Base-by-base conservation (phyloP, 2,888 invertebrate genomes). In the Parapristionchus giblindavisi region DNA sequence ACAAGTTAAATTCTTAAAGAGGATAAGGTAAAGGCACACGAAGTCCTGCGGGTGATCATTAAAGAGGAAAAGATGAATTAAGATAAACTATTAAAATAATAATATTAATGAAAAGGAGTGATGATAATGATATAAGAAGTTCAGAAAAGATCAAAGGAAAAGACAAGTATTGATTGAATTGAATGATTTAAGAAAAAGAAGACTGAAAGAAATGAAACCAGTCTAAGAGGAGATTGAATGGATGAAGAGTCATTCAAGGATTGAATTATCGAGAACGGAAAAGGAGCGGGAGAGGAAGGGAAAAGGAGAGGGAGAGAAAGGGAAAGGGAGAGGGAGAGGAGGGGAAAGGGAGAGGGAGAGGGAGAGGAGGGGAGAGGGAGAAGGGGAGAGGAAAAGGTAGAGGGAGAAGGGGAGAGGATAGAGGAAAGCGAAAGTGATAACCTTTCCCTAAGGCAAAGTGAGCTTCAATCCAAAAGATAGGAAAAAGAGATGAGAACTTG, bases 41-140 rank as follows among this genome's bases (percentile, higher is more conserved):
- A n/a, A n/a, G n/a, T n/a, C n/a, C n/a, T n/a, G n/a, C n/a, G n/a
- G 43, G 52, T 36, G 21, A 56, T 54, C 48, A 43, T 32, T 43
- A 76, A 54, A 78, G 36, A 51, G 76, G 68, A 68, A 72, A 68
- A 76, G 65, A 63, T 60, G 36, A 61, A 63, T 54, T 36, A 63
- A 34, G 24, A 29, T 48, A 3, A 40, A 52, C 5, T 74, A 43
- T 34, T 66, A 17, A 56, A 34, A 60, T 21, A 32, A 21, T n/a
- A n/a, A n/a, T n/a, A n/a, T n/a, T n/a, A 76, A 48, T 24, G 54
- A 34, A 54, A 72, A 52, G 8, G 43, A 63, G 24, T 40, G 63
- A 61, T 29, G 24, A 66, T n/a, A 21, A 65, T 29, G 36, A 38
- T 27, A n/a, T 21, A 32, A 40, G 70, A 70, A 52, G 32, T 24